phyloP scores from a whole-genome alignment of 2,888 invertebrate species.

The Meiosimyza decipiens region DNA sequence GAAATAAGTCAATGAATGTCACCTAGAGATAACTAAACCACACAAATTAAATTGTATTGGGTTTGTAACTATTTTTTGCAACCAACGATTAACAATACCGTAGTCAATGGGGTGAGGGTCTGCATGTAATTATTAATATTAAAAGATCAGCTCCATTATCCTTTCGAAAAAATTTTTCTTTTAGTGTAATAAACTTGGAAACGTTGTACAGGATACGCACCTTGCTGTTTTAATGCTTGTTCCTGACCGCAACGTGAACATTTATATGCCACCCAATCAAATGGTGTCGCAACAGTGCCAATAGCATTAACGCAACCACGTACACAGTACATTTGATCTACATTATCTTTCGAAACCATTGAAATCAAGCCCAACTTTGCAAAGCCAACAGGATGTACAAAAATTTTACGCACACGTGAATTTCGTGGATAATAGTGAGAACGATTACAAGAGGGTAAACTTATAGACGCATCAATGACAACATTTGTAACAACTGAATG shows the following conservation, averaged over 20 bases:
- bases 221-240: conserved; percentile 74
- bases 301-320: conserved; percentile 88
- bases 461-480: conserved; percentile 36
- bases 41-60: no score
- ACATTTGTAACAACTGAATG: conserved; percentile 49
- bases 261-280: conserved; percentile 79
- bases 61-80: no score
- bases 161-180: not conserved
- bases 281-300: conserved; percentile 78
- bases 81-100: no score
- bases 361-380: conserved; percentile 72
- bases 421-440: conserved; percentile 47
- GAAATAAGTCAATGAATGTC: no score
- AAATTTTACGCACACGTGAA: conserved; percentile 54
- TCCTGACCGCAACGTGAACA: conserved; percentile 61
- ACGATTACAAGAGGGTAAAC: conserved; percentile 30
- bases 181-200: not conserved
- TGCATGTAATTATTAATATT: not conserved
- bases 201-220: conserved; percentile 32
- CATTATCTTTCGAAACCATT: conserved; percentile 57
- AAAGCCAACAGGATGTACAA: conserved; percentile 73
- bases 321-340: conserved; percentile 81
- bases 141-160: not conserved
- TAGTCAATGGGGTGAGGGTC: no score
- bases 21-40: no score